Evolutionary conservation across 2,888 invertebrate species (phyloP).

Genomic region (Onchidella celtica): DNA sequence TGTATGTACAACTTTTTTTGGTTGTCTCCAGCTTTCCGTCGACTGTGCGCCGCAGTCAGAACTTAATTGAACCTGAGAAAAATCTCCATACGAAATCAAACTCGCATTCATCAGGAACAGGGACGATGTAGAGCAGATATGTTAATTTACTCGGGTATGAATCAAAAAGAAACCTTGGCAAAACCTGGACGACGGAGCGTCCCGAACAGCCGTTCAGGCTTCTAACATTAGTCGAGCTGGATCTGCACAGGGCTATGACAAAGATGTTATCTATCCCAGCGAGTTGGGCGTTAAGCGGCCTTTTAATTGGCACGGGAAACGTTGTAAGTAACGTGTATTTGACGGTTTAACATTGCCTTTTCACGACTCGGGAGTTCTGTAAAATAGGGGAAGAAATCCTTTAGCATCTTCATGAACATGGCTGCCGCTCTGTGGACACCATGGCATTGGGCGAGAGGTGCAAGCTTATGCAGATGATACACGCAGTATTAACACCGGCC

Average conservation of each 20-base stretch:
- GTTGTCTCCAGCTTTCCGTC: no score
- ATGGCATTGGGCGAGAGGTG: no score
- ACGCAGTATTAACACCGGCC: background rate
- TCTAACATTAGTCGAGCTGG: background rate
- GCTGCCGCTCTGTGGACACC: no score
- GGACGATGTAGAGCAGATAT: background rate
- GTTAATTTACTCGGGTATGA: constrained; percentile 22
- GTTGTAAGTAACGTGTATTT: background rate
- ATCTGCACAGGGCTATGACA: background rate
- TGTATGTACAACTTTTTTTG: no score
- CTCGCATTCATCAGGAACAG: background rate
- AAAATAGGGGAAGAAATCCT: no score
- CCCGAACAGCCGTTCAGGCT: background rate
- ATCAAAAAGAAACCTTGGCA: background rate
- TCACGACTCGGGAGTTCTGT: no score
- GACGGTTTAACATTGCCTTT: no score
- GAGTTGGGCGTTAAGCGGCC: background rate
- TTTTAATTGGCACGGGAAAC: background rate
- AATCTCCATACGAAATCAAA: background rate
- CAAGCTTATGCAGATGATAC: background rate
- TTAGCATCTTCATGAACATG: no score
- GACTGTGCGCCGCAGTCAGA: no score
- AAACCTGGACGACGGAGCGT: background rate
- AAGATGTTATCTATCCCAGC: background rate
- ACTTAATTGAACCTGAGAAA: no score